Conservation (phyloP, 2,797 vertebrate species). For the Tenualosa ilisha region DNA sequence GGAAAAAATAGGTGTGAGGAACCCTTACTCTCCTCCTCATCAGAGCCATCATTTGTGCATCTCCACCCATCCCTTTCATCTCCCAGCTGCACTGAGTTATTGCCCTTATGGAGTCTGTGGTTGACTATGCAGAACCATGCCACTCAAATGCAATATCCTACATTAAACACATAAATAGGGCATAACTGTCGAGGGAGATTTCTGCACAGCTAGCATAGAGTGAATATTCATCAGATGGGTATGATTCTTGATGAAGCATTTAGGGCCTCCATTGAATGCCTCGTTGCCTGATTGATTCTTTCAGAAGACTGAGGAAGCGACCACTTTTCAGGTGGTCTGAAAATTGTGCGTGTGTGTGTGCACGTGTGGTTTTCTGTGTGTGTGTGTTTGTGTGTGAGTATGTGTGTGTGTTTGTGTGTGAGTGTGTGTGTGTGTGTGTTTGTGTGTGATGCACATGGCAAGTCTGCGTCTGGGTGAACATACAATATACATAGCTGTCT, state of each 20-base stretch:
- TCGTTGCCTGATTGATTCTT: constrained; percentile 4
- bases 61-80: neutral
- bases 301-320: neutral
- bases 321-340: neutral
- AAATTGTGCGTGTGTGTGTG: neutral
- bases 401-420: neutral
- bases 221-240: neutral
- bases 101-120: neutral
- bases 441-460: neutral
- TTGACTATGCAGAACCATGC: neutral
- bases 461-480: too few relatives aligned
- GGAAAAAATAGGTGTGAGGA: neutral
- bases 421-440: neutral
- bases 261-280: neutral
- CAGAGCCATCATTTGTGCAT: neutral
- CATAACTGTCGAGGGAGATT: neutral
- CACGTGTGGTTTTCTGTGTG: neutral
- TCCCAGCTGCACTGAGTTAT: neutral
- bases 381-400: neutral
- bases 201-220: neutral
- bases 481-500: neutral
- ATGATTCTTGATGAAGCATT: neutral
- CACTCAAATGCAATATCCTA: neutral
- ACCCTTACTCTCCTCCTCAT: neutral
- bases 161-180: neutral